Evolutionary conservation across 2,113 vertebrate species (phyloP), one percentile per base, ranked within the genome.

Genomic region (Stigmatopora nigra): DNA sequence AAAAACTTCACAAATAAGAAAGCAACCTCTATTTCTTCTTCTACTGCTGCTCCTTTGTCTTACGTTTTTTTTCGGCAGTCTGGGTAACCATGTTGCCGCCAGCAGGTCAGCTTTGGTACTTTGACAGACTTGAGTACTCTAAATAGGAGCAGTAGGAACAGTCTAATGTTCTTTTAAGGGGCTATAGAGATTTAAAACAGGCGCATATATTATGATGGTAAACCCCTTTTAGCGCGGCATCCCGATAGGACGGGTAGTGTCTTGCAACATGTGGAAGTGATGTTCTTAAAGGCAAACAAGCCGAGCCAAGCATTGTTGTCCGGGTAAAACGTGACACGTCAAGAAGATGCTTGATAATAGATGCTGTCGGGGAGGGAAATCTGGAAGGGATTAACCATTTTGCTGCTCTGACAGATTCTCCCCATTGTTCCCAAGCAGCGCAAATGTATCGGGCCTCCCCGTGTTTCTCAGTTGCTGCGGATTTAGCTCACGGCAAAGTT

Each of bases 371-470:
- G 59, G 69, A 81, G 75, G 19, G 69, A 80, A 86, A 86, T 88
- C 86, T 90, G 85, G 82, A 82, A 81, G 70, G 79, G 75, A 85
- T 88, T 84, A 87, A 45, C 70, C 46, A 63, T 85, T 89, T 69
- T 86, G 82, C 86, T 82, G 78, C 67, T 71, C 67, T 55, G 67
- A 74, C 83, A 85, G 78, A 82, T 83, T 84, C 65, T 51, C 71
- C 48, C 74, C 73, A 67, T 82, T 82, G 73, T 85, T 78, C 80
- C 81, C 68, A 70, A 77, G 70, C 75, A 68, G 68, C 71, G 71
- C 76, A 78, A 82, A 78, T 47, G 61, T 60, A 72, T 76, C 75
- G 67, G 79, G 73, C 74, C 68, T 76, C 75, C 65, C 66, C 67
- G 79, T 69, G 70, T 64, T 72, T 78, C 73, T 71, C 73, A 68